These are phyloP conservation scores for Lacerta agilis DNA, from an alignment of 2,797 vertebrate species.

Conservation along the genomic window DNA sequence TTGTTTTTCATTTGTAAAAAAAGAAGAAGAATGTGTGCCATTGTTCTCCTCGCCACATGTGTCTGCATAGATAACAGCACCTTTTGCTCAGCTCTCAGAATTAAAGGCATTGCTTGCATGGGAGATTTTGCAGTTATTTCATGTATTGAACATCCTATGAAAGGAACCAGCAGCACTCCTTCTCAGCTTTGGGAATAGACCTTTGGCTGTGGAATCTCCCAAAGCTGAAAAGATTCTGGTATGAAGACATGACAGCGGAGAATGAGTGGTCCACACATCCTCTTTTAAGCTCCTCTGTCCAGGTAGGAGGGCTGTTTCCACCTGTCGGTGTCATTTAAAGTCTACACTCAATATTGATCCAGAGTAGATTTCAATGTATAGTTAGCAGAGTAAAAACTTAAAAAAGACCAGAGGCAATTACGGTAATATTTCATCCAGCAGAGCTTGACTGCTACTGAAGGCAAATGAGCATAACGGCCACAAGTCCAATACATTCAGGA, in stretches of 20 bases:
- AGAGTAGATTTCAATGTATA: no score
- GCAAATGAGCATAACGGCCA: no score
- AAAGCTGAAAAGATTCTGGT: not conserved
- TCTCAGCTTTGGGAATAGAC: rapidly evolving
- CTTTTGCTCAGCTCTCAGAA: not conserved
- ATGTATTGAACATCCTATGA: not conserved
- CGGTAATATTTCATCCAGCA: no score
- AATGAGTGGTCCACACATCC: not conserved
- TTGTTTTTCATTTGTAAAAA: rapidly evolving
- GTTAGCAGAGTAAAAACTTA: no score
- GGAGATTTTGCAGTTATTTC: not conserved
- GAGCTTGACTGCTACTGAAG: no score
- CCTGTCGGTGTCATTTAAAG: not conserved
- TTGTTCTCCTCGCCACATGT: not conserved
- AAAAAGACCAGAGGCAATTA: no score
- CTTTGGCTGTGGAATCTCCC: not conserved
- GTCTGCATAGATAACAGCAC: not conserved
- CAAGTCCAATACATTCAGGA: no score
- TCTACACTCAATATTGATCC: no score
- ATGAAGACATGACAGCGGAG: not conserved
- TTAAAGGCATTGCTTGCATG: not conserved
- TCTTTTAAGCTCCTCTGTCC: not conserved
- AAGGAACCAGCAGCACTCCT: not conserved
- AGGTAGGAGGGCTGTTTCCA: not conserved
- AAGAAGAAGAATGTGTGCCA: not conserved